Conservation (phyloP, 2,888 invertebrate genomes). For the Cryptus viduatorius region DNA sequence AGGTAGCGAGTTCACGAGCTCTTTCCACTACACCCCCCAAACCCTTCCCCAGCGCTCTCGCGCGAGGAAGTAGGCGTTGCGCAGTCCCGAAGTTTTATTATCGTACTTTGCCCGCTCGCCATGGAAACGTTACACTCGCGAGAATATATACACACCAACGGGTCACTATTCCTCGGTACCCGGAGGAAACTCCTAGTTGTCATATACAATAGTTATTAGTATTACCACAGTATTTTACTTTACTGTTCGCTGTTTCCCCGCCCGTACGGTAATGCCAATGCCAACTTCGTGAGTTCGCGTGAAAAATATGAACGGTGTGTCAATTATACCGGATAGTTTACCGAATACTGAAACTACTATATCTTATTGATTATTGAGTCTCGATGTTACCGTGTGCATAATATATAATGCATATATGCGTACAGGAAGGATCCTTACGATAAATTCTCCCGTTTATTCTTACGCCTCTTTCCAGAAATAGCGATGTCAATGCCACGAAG, state of each 20-base stretch:
- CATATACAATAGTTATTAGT: slow-evolving; percentile 26
- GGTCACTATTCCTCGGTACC: background rate
- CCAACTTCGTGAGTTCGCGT: background rate
- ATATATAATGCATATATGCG: background rate
- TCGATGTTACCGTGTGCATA: background rate
- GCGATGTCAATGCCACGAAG: too few relatives aligned
- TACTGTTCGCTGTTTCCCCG: background rate
- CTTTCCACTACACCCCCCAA: background rate
- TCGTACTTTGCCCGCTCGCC: slow-evolving; percentile 4
- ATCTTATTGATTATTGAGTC: slow-evolving; percentile 3
- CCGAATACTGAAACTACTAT: background rate
- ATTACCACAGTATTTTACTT: slow-evolving; percentile 25
- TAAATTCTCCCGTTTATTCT: background rate
- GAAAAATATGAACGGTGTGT: slow-evolving; percentile 8
- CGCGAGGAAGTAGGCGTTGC: slow-evolving; percentile 59
- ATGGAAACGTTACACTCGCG: background rate
- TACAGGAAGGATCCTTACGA: background rate
- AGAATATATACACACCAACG: background rate
- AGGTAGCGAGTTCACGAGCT: slow-evolving; percentile 57
- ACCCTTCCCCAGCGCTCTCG: too few relatives aligned
- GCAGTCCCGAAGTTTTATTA: slow-evolving; percentile 48
- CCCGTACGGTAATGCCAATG: background rate
- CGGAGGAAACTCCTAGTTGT: slow-evolving; percentile 13
- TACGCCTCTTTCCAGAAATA: background rate
- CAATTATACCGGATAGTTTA: slow-evolving; percentile 10